A percentile compares a stretch with the other conserved stretches of the same genome.
Conservation (phyloP, 2,797 vertebrate species). For the Muscicapa striata region DNA sequence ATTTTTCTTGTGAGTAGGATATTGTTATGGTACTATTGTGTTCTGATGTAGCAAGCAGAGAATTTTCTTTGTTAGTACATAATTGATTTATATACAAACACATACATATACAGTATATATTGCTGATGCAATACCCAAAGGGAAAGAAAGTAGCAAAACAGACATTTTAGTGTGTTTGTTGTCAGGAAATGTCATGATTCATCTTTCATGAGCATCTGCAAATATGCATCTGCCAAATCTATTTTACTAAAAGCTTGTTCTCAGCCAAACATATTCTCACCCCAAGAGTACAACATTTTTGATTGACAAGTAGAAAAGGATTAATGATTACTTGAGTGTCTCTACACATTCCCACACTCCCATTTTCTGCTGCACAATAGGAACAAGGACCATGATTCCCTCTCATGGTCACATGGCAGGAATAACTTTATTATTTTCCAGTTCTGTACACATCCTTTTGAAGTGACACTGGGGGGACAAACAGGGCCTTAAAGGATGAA, state of each 20-base stretch:
- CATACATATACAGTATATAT: not conserved
- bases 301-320: conserved; percentile 56
- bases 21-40: not conserved
- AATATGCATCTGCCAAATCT: conserved; percentile 65
- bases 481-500: not conserved
- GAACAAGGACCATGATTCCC: not conserved
- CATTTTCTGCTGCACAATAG: conserved; percentile 9
- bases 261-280: conserved; percentile 54
- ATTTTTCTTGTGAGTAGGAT: not conserved
- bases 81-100: conserved; percentile 2
- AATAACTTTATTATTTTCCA: not conserved
- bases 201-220: conserved; percentile 69
- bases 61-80: not conserved
- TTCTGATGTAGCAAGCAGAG: not conserved
- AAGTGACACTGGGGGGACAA: not conserved
- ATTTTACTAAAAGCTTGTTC: conserved; percentile 59
- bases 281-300: conserved; percentile 44
- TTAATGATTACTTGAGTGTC: conserved; percentile 51
- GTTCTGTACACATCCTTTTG: not conserved
- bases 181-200: conserved; percentile 63
- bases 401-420: not conserved
- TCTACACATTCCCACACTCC: conserved; percentile 21
- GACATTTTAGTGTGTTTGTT: conserved; percentile 60
- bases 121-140: not conserved
- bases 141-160: conserved; percentile 19